Base-by-base conservation (phyloP, 2,797 vertebrate genomes). In the Brachyrhaphis roseni region DNA sequence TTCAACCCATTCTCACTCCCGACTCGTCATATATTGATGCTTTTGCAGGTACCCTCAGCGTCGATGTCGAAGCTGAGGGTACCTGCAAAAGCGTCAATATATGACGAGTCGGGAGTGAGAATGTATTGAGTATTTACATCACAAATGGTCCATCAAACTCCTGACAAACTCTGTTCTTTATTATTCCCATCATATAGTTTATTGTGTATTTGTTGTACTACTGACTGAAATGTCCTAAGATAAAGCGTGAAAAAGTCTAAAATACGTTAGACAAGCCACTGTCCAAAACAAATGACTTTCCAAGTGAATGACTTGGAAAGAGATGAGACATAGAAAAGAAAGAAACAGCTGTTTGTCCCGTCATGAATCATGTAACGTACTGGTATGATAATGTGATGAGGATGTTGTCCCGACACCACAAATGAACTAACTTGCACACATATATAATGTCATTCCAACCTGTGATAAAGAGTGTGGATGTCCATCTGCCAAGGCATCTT, bases 391-490 rank as follows among this genome's bases (percentile, higher is more conserved):
- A 88, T 28, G 80, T 78, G 74, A 87, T 57, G 82, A 87, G 84
- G 75, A 86, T 41, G 39, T 81, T 74, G 81, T 81, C 71, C 74
- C 81, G n/a, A 89, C 74, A 45, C 26, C 75, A 87, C 74, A 74
- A 84, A 79, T 85, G 39, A 28, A 72, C 46, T 78, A 45, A 10
- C 51, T 12, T 53, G 8, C 20, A 72, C 26, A 74, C 15, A 68
- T 13, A 77, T 23, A 78, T 20, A 62, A 36, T 71, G 2, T 45
- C 39, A 84, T 81, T 79, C 93, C 83, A 81, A 95, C 94, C 94
- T 95, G 94, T 0, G 94, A 90, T 78, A 94, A 84, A 77, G 94
- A 94, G 84, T 95, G 93, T 10, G 92, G 91, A 76, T 93, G 91
- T 92, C 93, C 92, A 34, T 95, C 94, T 28, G 76, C 78, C 70